A percentile compares a stretch with the other conserved stretches of the same genome.
Evolutionary conservation across 1,140 invertebrate species (phyloP).

Genomic region (Rhopalosiphum padi): DNA sequence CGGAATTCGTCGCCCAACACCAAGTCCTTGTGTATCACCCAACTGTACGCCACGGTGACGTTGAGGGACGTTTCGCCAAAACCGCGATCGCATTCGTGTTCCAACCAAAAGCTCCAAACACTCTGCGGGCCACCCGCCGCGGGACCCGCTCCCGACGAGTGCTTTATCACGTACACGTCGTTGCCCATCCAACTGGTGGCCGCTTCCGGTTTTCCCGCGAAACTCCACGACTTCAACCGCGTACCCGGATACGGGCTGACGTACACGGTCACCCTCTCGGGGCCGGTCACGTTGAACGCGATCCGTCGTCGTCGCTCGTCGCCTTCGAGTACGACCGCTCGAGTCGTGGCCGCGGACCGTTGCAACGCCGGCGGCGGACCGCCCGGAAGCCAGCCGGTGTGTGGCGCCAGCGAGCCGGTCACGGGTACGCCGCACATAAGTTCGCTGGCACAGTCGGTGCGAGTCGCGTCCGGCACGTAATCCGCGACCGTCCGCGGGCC

Average conservation of each 20-base stretch:
- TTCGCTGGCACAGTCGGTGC: background rate
- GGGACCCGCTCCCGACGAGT: background rate
- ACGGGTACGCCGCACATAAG: slow-evolving; percentile 16
- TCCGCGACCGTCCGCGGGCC: background rate
- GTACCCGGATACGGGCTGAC: slow-evolving; percentile 36
- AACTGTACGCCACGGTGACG: slow-evolving; percentile 15
- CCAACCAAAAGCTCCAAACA: slow-evolving; percentile 35
- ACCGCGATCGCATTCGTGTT: background rate
- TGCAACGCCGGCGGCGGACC: too few relatives aligned
- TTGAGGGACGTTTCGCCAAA: slow-evolving; percentile 7
- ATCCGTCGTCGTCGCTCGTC: background rate
- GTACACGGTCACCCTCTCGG: slow-evolving; percentile 39
- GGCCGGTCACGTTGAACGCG: slow-evolving; percentile 20
- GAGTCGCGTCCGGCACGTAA: background rate
- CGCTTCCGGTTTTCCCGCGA: background rate
- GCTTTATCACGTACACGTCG: slow-evolving; percentile 43
- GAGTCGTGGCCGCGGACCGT: background rate
- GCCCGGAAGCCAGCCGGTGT: background rate
- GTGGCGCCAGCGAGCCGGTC: background rate
- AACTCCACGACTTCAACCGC: background rate
- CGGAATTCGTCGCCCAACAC: slow-evolving; percentile 24
- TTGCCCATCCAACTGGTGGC: slow-evolving; percentile 7
- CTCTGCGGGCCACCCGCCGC: background rate
- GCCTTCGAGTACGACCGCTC: background rate
- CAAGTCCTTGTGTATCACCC: slow-evolving; percentile 14